These are phyloP conservation scores for Herpetotheres cachinnans DNA, from an alignment of 2,113 vertebrate species.

Conservation along the genomic window DNA sequence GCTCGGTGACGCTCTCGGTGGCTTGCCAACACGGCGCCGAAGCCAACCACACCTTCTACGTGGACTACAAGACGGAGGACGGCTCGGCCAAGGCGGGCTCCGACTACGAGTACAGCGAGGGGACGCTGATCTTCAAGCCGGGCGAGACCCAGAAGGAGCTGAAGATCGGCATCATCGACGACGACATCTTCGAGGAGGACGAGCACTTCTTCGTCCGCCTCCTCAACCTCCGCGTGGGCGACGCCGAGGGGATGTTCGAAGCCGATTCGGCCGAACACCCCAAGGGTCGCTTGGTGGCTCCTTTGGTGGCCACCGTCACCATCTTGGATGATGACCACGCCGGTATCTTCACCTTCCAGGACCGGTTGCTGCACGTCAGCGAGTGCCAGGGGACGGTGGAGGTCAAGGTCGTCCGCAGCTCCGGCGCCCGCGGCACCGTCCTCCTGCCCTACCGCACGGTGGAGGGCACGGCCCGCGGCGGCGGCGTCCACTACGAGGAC, in stretches of 20 bases:
- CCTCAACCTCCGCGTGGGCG: constrained; percentile 90
- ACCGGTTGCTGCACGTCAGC: constrained; percentile 84
- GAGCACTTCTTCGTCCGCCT: constrained; percentile 97
- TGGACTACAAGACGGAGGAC: constrained; percentile 94
- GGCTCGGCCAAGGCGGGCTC: constrained; percentile 94
- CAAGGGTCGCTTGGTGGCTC: constrained; percentile 83
- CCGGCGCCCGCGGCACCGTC: constrained; percentile 91
- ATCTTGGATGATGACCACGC: constrained; percentile 97
- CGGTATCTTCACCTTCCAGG: constrained; percentile 93
- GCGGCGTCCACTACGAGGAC: constrained; percentile 89
- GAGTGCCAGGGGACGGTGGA: constrained; percentile 95
- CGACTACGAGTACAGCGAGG: constrained; percentile 88
- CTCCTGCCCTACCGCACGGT: constrained; percentile 89
- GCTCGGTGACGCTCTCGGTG: constrained; percentile 81
- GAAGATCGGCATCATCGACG: constrained; percentile 93
- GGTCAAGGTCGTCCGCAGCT: constrained; percentile 88
- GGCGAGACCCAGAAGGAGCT: constrained; percentile 79
- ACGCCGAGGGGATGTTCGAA: constrained; percentile 94
- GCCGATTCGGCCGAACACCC: constrained; percentile 81
- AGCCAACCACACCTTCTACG: constrained; percentile 91
- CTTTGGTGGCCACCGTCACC: constrained; percentile 89
- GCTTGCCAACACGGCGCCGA: constrained; percentile 82
- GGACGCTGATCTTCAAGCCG: constrained; percentile 77
- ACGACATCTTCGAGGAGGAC: constrained; percentile 97
- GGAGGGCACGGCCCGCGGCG: constrained; percentile 83